These are phyloP conservation scores for Gallinago undulata DNA, from an alignment of 2,113 vertebrate genomes.

Conservation along the genomic window DNA sequence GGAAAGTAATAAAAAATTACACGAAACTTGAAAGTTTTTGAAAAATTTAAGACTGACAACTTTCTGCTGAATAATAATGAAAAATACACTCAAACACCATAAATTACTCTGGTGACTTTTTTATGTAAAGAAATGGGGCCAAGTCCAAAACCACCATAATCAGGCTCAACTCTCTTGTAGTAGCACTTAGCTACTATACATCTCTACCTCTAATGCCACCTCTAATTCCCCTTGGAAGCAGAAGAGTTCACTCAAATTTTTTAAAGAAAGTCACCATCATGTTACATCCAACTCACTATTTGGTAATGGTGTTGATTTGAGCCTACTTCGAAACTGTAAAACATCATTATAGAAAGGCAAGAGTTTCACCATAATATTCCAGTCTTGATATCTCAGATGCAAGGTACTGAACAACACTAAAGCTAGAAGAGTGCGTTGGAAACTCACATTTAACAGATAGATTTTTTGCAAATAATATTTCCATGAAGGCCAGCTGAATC, in stretches of 20 bases:
- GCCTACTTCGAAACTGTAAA: not conserved
- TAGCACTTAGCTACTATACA: not conserved
- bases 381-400: not conserved
- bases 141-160: not conserved
- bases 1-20: not conserved
- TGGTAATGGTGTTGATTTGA: not conserved
- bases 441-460: not conserved
- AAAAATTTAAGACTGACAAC: not conserved
- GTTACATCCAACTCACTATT: not conserved
- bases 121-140: not conserved
- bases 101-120: not conserved
- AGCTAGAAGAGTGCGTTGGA: not conserved
- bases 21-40: not conserved
- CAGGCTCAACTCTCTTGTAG: not conserved
- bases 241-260: not conserved
- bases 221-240: not conserved
- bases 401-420: not conserved
- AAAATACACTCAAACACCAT: not conserved
- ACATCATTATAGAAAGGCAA: not conserved
- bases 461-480: conserved; percentile 51
- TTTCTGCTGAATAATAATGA: not conserved
- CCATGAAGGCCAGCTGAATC: conserved; percentile 58
- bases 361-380: not conserved
- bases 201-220: not conserved
- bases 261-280: not conserved